Conservation (phyloP, 53 echinoderm and acorn worm species). For the Holothuria leucospilota region DNA sequence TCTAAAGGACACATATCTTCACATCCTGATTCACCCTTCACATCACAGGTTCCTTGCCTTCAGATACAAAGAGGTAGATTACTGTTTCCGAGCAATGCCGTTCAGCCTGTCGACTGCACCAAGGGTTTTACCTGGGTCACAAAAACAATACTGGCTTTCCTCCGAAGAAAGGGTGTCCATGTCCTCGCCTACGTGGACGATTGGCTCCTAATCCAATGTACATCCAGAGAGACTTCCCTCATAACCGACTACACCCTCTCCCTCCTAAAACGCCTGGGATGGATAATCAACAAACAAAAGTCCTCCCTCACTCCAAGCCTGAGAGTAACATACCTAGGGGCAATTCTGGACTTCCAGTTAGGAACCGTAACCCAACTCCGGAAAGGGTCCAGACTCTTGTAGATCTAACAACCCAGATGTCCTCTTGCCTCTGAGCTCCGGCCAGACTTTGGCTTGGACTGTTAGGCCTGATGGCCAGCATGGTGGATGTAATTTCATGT, state of each 20-base stretch:
- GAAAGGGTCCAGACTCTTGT: no score
- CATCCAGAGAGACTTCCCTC: neutral
- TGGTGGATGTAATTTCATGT: no score
- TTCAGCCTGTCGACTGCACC: constrained; percentile 64
- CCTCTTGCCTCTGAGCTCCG: fast-evolving
- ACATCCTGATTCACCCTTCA: constrained; percentile 15
- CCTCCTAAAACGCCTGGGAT: constrained; percentile 9
- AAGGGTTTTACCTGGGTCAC: constrained; percentile 63
- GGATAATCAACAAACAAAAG: constrained; percentile 41
- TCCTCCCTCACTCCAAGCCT: constrained; percentile 15
- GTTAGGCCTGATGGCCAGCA: no score
- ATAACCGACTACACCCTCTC: neutral
- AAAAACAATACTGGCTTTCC: constrained; percentile 13
- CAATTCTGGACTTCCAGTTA: neutral
- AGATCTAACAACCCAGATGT: no score
- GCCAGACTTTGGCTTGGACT: no score
- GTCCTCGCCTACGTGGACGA: constrained; percentile 61
- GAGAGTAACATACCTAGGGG: constrained; percentile 10
- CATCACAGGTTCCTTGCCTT: neutral
- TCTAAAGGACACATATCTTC: constrained; percentile 35
- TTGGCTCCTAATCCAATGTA: constrained; percentile 46
- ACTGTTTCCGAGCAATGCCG: constrained; percentile 45
- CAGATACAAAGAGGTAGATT: constrained; percentile 1
- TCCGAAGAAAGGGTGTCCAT: constrained; percentile 21
- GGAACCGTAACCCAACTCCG: no score